Evolutionary conservation across 2,888 invertebrate genomes (phyloP), one percentile per base, ranked within the genome.

Genomic region (Alviniconcha strummeri): DNA sequence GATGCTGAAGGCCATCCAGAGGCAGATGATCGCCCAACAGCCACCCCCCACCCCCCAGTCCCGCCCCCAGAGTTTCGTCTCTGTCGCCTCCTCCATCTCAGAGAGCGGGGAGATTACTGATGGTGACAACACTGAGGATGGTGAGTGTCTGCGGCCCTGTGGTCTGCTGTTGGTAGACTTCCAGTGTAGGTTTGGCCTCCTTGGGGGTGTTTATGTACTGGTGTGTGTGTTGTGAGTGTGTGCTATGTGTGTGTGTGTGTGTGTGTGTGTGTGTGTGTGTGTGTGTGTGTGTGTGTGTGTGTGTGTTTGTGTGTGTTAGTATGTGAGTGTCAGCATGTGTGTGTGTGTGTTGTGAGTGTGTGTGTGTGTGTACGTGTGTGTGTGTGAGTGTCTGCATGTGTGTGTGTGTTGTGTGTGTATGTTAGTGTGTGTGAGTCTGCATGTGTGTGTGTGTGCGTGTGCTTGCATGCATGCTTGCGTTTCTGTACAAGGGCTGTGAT

Each of bases 1-100:
- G 67, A 86, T 88, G 80, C 85, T 92, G 56, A 88, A 89, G 52
- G 88, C 89, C 74, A 89, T 90, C 60, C 90, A 91, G 87, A 80
- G 78, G 17, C 81, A 84, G 74, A 83, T 85, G 84, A 69, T 80
- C 15, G 60, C 17, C 36, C 81, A 74, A 19, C 81, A 71, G 17
- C 71, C 69, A 9, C 67, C 84, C n/a, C 55, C 86, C 81, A 74
- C 81, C 36, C 82, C 84, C 6, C 80, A 75, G 11, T 87, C 84
- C 8, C 86, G 90, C n/a, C 90, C 90, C 4, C 80, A 84, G 57
- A 90, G 89, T 84, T 84, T 90, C 54, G 86, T 89, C 64, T 89
- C 90, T 0, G 87, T 87, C 15, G 84, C 88, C 56, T 89, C 89
- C 3, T 88, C 88, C 55, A 85, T 86, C 60, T 89, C 89, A 0